phyloP scores from a whole-genome alignment of 2,113 vertebrate genomes.

The Chlamydotis undulata region DNA sequence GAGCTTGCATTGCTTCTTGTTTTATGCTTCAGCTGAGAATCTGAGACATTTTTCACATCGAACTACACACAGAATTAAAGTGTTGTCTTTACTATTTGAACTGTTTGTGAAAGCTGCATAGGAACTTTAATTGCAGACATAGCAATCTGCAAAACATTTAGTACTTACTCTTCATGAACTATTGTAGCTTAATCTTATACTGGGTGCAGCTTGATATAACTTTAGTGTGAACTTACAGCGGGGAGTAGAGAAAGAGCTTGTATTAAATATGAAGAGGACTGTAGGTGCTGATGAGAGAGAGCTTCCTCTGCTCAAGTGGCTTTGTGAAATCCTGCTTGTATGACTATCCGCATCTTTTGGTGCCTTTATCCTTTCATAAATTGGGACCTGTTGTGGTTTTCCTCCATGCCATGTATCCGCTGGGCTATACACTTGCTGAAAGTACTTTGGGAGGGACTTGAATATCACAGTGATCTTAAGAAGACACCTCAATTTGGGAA shows the following conservation, averaged over 20 bases:
- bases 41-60: not conserved
- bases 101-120: not conserved
- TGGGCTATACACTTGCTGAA: not conserved
- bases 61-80: not conserved
- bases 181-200: not conserved
- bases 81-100: not conserved
- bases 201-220: not conserved
- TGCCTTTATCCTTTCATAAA: not conserved
- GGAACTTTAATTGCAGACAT: not conserved
- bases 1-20: not conserved
- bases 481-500: not conserved
- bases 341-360: not conserved
- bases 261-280: not conserved
- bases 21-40: not conserved
- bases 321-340: not conserved
- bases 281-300: not conserved
- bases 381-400: not conserved
- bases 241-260: not conserved
- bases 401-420: not conserved
- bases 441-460: not conserved
- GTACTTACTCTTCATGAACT: not conserved
- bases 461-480: not conserved
- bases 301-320: not conserved
- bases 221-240: not conserved
- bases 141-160: not conserved